A percentile compares a stretch with the other conserved stretches of the same genome.
These are phyloP conservation scores for Diadema setosum DNA, from an alignment of 35 echinoderm and acorn worm species.

Conservation along the genomic window DNA sequence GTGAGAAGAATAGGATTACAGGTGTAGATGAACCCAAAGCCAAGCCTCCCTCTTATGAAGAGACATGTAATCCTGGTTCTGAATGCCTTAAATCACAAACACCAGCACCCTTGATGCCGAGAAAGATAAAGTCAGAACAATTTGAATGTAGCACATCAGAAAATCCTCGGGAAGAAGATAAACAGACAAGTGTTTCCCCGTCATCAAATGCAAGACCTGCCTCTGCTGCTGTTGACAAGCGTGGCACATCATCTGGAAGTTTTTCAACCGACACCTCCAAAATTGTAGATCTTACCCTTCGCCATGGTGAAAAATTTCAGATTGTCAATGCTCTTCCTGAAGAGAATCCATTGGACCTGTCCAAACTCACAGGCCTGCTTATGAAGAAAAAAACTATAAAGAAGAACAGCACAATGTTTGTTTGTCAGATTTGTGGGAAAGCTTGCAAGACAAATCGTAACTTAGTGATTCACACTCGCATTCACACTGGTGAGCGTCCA, in stretches of 20 bases:
- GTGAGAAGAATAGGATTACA: neutral
- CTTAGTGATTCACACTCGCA: constrained; percentile 1
- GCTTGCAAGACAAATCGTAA: neutral
- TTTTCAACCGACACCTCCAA: neutral
- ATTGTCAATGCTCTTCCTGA: neutral
- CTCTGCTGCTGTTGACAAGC: too few species aligned
- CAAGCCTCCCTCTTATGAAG: neutral
- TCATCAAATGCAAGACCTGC: neutral
- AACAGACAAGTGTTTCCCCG: neutral
- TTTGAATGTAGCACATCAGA: neutral
- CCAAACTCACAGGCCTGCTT: neutral
- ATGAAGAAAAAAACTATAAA: too few species aligned
- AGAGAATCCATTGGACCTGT: neutral
- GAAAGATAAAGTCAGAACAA: neutral
- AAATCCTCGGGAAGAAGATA: neutral
- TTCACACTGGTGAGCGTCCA: constrained; percentile 37
- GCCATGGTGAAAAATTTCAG: neutral
- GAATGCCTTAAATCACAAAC: too few species aligned
- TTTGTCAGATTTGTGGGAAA: neutral
- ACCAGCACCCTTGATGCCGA: neutral
- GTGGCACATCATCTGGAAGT: too few species aligned
- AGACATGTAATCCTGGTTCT: too few species aligned
- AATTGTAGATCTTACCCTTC: neutral
- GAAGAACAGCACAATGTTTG: neutral
- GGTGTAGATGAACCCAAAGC: neutral